Evolutionary conservation across 2,888 invertebrate genomes (phyloP).

Genomic region (Prenolepis imparis): DNA sequence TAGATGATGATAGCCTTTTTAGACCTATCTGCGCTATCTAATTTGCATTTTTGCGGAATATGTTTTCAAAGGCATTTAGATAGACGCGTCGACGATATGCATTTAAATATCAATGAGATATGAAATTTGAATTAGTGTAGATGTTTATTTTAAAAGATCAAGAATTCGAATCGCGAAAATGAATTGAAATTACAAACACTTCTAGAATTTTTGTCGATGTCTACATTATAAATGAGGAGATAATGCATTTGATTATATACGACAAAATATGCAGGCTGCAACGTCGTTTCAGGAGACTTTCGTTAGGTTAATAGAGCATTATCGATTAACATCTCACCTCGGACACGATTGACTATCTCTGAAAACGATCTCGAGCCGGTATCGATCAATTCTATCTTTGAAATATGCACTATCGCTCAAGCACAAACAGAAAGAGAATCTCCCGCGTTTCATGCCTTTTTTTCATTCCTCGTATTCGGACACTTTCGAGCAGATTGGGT

Average conservation of each 20-base stretch:
- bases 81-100: background rate
- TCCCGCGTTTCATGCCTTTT: slow-evolving; percentile 53
- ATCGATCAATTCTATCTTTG: slow-evolving; percentile 68
- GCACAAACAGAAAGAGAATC: slow-evolving; percentile 25
- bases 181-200: background rate
- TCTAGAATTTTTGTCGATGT: background rate
- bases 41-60: slow-evolving; percentile 23
- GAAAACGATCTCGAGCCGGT: slow-evolving; percentile 62
- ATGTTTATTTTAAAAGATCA: background rate
- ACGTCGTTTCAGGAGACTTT: background rate
- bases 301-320: slow-evolving; percentile 25
- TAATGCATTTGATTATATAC: slow-evolving; percentile 1
- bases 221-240: background rate
- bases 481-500: slow-evolving; percentile 71
- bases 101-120: slow-evolving; percentile 21
- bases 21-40: slow-evolving; percentile 45
- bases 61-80: slow-evolving; percentile 30
- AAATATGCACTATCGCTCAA: slow-evolving; percentile 46
- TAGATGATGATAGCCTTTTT: slow-evolving; percentile 35
- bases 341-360: slow-evolving; percentile 42
- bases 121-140: background rate
- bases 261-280: background rate
- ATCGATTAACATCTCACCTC: slow-evolving; percentile 44
- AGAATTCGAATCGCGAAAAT: background rate
- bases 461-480: slow-evolving; percentile 54